Percentiles rank a stretch among this genome's conserved stretches.
phyloP scores from a whole-genome alignment of 2,888 invertebrate species.

The Epinotia brunnichana region DNA sequence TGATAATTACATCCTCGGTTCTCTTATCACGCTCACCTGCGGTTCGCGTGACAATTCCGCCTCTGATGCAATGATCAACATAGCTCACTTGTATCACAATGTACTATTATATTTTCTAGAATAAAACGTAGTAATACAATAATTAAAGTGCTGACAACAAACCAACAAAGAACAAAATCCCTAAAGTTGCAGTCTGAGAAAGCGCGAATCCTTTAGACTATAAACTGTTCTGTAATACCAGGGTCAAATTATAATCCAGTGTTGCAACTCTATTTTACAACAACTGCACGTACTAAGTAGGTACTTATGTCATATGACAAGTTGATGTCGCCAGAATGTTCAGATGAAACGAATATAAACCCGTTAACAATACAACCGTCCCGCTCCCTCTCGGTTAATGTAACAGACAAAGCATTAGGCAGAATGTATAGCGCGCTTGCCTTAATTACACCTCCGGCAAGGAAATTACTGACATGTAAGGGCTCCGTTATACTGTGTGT shows the following conservation, averaged over 20 bases:
- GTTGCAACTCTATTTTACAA: slow-evolving; percentile 20
- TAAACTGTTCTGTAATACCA: slow-evolving; percentile 7
- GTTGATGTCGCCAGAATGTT: slow-evolving; percentile 50
- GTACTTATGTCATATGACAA: slow-evolving; percentile 24
- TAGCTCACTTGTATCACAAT: too few relatives aligned
- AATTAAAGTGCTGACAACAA: slow-evolving; percentile 2
- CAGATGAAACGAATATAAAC: slow-evolving; percentile 67
- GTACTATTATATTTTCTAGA: background rate
- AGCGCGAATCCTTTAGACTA: slow-evolving; percentile 13
- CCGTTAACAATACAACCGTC: slow-evolving; percentile 58
- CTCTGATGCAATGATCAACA: too few relatives aligned
- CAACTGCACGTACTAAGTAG: background rate
- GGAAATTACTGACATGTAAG: slow-evolving; percentile 60
- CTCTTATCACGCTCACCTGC: too few relatives aligned
- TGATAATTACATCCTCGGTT: too few relatives aligned
- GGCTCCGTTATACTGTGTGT: slow-evolving; percentile 49
- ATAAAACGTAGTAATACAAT: background rate
- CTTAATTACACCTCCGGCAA: slow-evolving; percentile 70
- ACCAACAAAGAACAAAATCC: slow-evolving; percentile 7
- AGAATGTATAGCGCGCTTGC: slow-evolving; percentile 64
- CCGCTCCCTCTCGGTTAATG: slow-evolving; percentile 46
- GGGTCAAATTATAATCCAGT: slow-evolving; percentile 15
- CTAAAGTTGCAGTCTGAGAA: slow-evolving; percentile 14
- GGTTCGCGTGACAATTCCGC: too few relatives aligned
- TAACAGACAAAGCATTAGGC: slow-evolving; percentile 54